These are phyloP conservation scores for Pterophyllum scalare DNA, from an alignment of 2,113 vertebrate genomes.

Conservation along the genomic window DNA sequence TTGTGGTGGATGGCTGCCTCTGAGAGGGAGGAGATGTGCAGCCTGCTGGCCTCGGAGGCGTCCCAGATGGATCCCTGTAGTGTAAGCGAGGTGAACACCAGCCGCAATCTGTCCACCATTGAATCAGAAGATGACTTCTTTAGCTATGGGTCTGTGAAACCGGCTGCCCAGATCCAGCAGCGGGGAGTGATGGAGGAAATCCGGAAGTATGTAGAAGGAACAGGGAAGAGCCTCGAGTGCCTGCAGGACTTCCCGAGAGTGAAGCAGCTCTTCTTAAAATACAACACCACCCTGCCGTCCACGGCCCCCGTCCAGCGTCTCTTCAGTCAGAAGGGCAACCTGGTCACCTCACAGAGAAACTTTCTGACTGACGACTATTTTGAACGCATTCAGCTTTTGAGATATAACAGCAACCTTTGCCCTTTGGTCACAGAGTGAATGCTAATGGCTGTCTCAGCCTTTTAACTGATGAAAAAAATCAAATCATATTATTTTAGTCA, in stretches of 20 bases:
- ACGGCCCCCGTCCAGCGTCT: constrained; percentile 78
- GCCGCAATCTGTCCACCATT: constrained; percentile 56
- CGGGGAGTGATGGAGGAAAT: constrained; percentile 72
- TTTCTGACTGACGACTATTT: constrained; percentile 78
- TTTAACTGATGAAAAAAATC: constrained; percentile 32
- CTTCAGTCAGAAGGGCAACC: constrained; percentile 76
- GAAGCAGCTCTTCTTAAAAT: constrained; percentile 79
- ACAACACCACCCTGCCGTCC: constrained; percentile 80
- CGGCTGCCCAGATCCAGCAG: constrained; percentile 51
- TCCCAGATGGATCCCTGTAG: constrained; percentile 66
- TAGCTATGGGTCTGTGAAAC: constrained; percentile 71
- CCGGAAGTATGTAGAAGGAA: constrained; percentile 74
- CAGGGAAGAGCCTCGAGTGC: constrained; percentile 77
- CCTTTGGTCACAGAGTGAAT: constrained; percentile 41
- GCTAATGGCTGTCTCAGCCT: background rate
- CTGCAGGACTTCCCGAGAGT: constrained; percentile 79
- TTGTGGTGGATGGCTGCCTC: constrained; percentile 78
- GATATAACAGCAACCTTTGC: constrained; percentile 77
- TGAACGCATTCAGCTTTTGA: constrained; percentile 76
- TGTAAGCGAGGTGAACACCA: constrained; percentile 29
- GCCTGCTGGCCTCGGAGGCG: constrained; percentile 69
- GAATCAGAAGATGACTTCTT: constrained; percentile 79
- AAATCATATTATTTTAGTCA: constrained; percentile 42
- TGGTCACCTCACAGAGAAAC: constrained; percentile 75
- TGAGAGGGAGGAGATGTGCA: constrained; percentile 76